Evolutionary conservation across 2,797 vertebrate species (phyloP), one percentile per base, ranked within the genome.

Genomic region (Distichodus sexfasciatus): DNA sequence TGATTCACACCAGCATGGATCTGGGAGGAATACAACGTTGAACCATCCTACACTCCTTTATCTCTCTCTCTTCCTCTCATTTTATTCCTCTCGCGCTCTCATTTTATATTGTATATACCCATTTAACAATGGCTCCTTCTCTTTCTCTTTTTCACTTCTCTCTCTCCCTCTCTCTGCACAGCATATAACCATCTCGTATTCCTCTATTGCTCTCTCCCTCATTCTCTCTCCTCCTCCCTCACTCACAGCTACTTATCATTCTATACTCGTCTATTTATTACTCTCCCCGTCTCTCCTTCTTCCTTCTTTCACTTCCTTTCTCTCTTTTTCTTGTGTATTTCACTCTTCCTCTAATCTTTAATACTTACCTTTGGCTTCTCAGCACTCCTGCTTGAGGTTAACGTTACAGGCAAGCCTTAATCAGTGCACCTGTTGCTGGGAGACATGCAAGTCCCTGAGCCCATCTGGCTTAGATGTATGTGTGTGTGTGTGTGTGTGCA

Each of bases 401-500:
- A 71, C 26, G 59, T 76, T 47, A 74, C 61, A 61, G 50, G 81
- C 81, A 87, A 85, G 85, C 84, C 85, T 85, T 88, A 91, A 88
- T 90, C 85, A 69, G 84, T 84, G 76, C 88, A 91, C 88, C 86
- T 92, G 91, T 94, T 93, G 89, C 91, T 92, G 92, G 88, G 93
- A 93, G 84, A 93, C 87, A 81, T 85, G 61, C 83, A 93, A 92
- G 87, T 90, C 89, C 82, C n/a, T 87, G 90, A 91, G 87, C 88
- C 90, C 88, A 88, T 89, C 91, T 89, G 88, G 82, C 83, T 87
- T 85, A 87, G 83, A 86, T 62, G 58, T 70, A 23, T 69, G 36
- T 61, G 44, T 61, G 67, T 69, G 63, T 43, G 48, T 54, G 23
- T 43, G 44, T 31, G 38, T 29, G 41, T 61, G 24, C 33, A 46